Base-by-base conservation (phyloP, 2,797 vertebrate genomes). In the Sarcophilus harrisii region DNA sequence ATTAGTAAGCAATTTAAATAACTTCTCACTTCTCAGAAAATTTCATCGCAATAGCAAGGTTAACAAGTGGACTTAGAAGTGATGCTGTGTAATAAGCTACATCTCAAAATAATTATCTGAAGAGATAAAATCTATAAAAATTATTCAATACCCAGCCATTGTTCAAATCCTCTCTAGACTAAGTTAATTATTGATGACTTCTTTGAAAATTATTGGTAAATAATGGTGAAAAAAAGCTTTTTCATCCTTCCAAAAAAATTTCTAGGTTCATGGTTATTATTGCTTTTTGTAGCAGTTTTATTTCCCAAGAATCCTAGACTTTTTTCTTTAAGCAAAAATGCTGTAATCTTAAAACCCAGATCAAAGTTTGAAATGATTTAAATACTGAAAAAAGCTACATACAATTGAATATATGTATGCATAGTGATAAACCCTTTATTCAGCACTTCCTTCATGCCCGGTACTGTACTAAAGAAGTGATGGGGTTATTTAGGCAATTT, bases 191-290 rank as follows among this genome's bases (percentile, higher is more conserved):
- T 60, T 94, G 54, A 52, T 32, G 8, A 73, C 18, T 73, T 73
- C 66, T 73, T 73, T 38, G 18, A 73, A 38, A 81, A 81, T 81
- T n/a, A 24, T 81, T 3, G 2, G n/a, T 81, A 81, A 81, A 81
- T 38, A 45, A 81, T 24, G 57, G 91, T n/a, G 57, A 91, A 52
- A 11, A 38, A n/a, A 38, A 29, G 24, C 81, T 95, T 95, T 81
- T 81, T 81, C 2, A 21, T 94, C 62, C 29, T 29, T 91, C 57
- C 93, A 91, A 45, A 54, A 94, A 94, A 93, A 87, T 27, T 87
- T 90, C 57, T 13, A 93, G 18, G 18, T 4, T 92, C 57, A 60
- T 73, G 32, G 89, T 93, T 92, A 87, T 58, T 91, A 52, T 24
- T 13, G 52, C 59, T 58, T 73, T 55, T 91, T 11, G 32, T 38